Evolutionary conservation across 2,113 vertebrate species (phyloP).

Genomic region (Murina feae): DNA sequence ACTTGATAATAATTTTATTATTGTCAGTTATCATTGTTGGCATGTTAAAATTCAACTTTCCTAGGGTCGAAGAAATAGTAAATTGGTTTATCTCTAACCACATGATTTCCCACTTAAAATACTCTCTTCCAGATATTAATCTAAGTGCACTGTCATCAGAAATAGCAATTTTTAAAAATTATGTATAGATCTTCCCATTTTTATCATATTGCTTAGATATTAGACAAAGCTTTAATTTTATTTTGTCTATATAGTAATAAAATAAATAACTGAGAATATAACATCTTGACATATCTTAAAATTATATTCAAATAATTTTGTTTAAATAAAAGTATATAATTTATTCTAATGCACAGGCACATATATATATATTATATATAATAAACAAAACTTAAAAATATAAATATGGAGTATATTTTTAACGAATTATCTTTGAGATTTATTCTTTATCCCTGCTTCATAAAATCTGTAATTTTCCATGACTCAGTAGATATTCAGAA

Average conservation of each 20-base stretch:
- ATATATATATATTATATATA: background rate
- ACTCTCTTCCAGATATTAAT: background rate
- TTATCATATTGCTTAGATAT: background rate
- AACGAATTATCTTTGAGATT: background rate
- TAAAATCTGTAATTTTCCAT: background rate
- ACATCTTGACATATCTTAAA: background rate
- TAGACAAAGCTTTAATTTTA: constrained; percentile 26
- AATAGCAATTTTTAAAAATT: background rate
- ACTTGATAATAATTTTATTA: background rate
- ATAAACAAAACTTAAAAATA: background rate
- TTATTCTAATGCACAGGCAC: background rate
- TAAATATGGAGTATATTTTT: background rate
- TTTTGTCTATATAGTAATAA: constrained; percentile 45
- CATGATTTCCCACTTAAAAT: background rate
- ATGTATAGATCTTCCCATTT: background rate
- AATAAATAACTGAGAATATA: constrained; percentile 55
- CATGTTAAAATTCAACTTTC: background rate
- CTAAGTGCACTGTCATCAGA: background rate
- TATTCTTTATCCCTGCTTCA: background rate
- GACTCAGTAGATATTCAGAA: background rate
- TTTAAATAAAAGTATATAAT: background rate
- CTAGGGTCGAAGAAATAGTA: background rate
- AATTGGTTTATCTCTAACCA: background rate
- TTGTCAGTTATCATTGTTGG: background rate
- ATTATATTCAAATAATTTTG: background rate